Conservation (phyloP, 2,888 invertebrate species). For the Neoitamus cyanurus region DNA sequence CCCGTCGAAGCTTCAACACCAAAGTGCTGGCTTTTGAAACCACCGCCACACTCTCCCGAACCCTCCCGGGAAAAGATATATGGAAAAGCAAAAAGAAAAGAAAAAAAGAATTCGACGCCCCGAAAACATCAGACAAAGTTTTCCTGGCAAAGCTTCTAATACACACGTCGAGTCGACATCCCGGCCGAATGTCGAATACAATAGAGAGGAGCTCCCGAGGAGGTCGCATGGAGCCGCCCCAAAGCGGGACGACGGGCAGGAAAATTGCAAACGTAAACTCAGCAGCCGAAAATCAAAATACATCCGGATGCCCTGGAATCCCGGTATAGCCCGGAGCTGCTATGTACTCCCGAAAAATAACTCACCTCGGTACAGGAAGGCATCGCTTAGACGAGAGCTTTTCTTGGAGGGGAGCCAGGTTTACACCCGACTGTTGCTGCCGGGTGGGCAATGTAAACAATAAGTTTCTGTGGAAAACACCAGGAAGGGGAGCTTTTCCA, state of each 20-base stretch:
- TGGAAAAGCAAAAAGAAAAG: neutral
- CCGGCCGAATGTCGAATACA: neutral
- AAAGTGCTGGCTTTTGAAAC: neutral
- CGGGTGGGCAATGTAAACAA: conserved; percentile 5
- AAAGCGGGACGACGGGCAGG: neutral
- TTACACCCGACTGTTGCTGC: conserved; percentile 7
- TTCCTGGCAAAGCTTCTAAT: neutral
- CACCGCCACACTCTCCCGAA: neutral
- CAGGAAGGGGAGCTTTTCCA: neutral
- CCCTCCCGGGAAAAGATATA: neutral
- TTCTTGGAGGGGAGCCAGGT: conserved; percentile 7
- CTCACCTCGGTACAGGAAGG: neutral
- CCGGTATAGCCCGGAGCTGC: neutral
- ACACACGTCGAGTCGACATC: conserved; percentile 5
- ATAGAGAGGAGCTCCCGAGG: neutral
- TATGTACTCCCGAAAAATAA: neutral
- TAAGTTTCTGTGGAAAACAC: neutral
- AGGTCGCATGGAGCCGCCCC: neutral
- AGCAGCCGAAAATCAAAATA: neutral
- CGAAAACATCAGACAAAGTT: neutral
- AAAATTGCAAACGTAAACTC: neutral
- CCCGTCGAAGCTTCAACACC: neutral
- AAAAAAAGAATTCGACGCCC: neutral
- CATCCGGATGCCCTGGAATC: neutral
- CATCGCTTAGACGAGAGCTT: neutral